Evolutionary conservation across 2,888 invertebrate species (phyloP).

Genomic region (Parascotia fuliginaria): DNA sequence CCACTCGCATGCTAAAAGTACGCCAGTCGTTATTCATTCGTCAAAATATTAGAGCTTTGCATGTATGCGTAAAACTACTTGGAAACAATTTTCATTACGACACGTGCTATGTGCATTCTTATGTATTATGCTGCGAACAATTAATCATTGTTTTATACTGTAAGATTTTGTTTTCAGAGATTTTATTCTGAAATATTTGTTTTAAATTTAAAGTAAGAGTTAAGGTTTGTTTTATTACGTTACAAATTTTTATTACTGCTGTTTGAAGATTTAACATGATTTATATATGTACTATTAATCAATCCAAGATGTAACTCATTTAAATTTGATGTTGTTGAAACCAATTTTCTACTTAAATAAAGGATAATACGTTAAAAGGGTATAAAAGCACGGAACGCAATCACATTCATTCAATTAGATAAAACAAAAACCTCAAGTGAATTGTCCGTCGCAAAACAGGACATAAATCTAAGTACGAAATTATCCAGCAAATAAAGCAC

Average conservation of each 20-base stretch:
- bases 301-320: too few relatives aligned
- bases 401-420: not conserved
- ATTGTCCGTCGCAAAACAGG: not conserved
- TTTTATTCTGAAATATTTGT: too few relatives aligned
- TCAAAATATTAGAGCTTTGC: slow-evolving; percentile 40
- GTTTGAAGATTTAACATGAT: too few relatives aligned
- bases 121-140: not conserved
- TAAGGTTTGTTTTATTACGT: too few relatives aligned
- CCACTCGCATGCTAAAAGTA: slow-evolving; percentile 56
- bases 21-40: slow-evolving; percentile 32
- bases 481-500: not conserved
- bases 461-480: slow-evolving; percentile 3
- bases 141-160: not conserved
- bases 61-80: slow-evolving; percentile 23
- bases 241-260: too few relatives aligned
- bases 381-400: not conserved
- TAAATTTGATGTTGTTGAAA: too few relatives aligned
- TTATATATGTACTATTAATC: too few relatives aligned
- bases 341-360: too few relatives aligned
- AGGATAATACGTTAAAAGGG: too few relatives aligned
- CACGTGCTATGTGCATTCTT: slow-evolving; percentile 20
- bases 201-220: too few relatives aligned
- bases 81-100: slow-evolving; percentile 35
- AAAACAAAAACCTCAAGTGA: not conserved
- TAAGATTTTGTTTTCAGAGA: not conserved